phyloP scores from a whole-genome alignment of 2,888 invertebrate species.

The Idaea dimidiata region DNA sequence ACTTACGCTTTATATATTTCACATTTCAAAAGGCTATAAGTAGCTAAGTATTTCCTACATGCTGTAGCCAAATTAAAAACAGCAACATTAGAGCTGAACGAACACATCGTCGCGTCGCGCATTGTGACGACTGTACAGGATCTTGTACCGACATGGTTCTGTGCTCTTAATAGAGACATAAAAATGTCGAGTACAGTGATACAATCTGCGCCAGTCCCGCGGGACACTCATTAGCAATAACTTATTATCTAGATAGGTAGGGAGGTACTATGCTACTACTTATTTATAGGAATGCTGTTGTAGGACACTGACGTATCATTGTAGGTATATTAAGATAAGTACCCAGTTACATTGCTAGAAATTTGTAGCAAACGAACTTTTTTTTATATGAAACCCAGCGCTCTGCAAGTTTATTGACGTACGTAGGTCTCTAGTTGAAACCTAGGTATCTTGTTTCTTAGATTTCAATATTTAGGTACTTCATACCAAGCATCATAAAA shows the following conservation, averaged over 20 bases:
- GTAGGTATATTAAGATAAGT: neutral
- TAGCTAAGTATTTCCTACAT: neutral
- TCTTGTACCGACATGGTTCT: neutral
- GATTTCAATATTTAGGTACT: too few species aligned
- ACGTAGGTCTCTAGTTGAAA: too few species aligned
- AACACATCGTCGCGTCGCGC: neutral
- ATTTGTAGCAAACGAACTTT: too few species aligned
- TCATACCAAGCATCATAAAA: too few species aligned
- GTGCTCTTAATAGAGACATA: constrained; percentile 4
- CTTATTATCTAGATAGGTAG: neutral
- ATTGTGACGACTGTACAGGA: neutral
- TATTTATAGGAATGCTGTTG: neutral
- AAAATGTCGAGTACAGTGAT: neutral
- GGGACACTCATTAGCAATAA: neutral
- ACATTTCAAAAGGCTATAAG: too few species aligned
- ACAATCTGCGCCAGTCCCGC: neutral
- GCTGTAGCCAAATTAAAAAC: neutral
- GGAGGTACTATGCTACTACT: neutral
- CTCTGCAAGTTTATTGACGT: too few species aligned
- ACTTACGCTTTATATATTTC: too few species aligned
- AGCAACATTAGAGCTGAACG: neutral
- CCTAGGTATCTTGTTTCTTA: too few species aligned
- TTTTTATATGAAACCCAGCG: too few species aligned
- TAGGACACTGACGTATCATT: neutral
- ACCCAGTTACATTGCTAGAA: neutral